These are phyloP conservation scores for Drosophila guanche DNA, from an alignment of 1,140 invertebrate genomes.

Conservation along the genomic window DNA sequence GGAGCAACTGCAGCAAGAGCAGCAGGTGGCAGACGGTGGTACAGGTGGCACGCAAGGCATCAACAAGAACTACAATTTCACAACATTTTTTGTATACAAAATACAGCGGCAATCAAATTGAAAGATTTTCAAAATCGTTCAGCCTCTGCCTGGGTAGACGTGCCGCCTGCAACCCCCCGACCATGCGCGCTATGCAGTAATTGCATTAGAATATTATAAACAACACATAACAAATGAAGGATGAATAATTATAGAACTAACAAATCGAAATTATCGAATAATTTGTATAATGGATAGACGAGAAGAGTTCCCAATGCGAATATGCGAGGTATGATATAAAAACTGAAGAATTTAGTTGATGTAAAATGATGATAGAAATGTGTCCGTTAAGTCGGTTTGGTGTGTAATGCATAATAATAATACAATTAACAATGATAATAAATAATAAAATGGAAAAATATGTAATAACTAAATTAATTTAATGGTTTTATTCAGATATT, in stretches of 20 bases:
- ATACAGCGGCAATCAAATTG: constrained; percentile 72
- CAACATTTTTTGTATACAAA: constrained; percentile 59
- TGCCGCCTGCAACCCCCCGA: constrained; percentile 19
- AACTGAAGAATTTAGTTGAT: constrained; percentile 76
- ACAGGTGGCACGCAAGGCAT: constrained; percentile 45
- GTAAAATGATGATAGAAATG: constrained; percentile 64
- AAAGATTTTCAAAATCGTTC: constrained; percentile 76
- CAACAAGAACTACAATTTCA: constrained; percentile 40
- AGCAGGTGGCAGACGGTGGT: constrained; percentile 20
- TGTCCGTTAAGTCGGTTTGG: constrained; percentile 61
- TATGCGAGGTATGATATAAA: constrained; percentile 28
- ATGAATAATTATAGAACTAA: constrained; percentile 66
- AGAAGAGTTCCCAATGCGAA: constrained; percentile 35
- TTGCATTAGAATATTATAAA: constrained; percentile 26
- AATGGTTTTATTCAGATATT: constrained; percentile 10
- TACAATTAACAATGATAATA: constrained; percentile 74
- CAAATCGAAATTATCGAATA: constrained; percentile 48
- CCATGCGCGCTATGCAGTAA: constrained; percentile 20
- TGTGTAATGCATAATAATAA: constrained; percentile 67
- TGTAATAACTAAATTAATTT: constrained; percentile 54
- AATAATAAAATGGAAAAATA: constrained; percentile 73
- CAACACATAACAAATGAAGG: constrained; percentile 46
- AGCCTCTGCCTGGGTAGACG: constrained; percentile 55
- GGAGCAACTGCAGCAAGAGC: constrained; percentile 16
- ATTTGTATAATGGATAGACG: constrained; percentile 41